phyloP scores from a whole-genome alignment of 2,888 invertebrate species.

The Sisyra nigra region DNA sequence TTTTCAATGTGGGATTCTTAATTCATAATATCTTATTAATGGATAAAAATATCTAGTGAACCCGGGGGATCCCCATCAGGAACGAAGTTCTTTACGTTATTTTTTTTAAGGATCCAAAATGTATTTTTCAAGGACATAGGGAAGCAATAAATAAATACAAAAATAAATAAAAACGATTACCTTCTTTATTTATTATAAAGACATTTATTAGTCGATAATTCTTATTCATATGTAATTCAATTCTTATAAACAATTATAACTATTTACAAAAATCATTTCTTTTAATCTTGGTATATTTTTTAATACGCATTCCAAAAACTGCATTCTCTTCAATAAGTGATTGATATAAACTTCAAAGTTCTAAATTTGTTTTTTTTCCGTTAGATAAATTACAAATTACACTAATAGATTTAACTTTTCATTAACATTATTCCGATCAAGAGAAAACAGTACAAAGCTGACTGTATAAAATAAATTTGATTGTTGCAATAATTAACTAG shows the following conservation, averaged over 20 bases:
- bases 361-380: not conserved
- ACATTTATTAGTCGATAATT: conserved; percentile 6
- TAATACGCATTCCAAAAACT: conserved; percentile 2
- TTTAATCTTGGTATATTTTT: conserved; percentile 5
- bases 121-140: not conserved
- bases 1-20: too few relatives aligned
- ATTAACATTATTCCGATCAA: not conserved
- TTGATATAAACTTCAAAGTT: not conserved
- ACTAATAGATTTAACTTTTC: not conserved
- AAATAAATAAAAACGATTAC: conserved; percentile 1
- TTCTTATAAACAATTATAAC: conserved; percentile 8
- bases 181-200: conserved; percentile 1
- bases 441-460: conserved; percentile 3
- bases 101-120: too few relatives aligned
- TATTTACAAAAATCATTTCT: conserved; percentile 7
- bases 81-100: too few relatives aligned
- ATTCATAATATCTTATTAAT: too few relatives aligned
- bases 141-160: conserved; percentile 1
- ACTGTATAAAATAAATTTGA: conserved; percentile 4
- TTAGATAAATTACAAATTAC: conserved; percentile 2
- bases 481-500: conserved; percentile 13
- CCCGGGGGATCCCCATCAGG: too few relatives aligned
- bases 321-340: not conserved
- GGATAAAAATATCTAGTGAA: too few relatives aligned
- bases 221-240: conserved; percentile 6